Evolutionary conservation across 2,113 vertebrate genomes (phyloP).

Genomic region (Glareola pratincola): DNA sequence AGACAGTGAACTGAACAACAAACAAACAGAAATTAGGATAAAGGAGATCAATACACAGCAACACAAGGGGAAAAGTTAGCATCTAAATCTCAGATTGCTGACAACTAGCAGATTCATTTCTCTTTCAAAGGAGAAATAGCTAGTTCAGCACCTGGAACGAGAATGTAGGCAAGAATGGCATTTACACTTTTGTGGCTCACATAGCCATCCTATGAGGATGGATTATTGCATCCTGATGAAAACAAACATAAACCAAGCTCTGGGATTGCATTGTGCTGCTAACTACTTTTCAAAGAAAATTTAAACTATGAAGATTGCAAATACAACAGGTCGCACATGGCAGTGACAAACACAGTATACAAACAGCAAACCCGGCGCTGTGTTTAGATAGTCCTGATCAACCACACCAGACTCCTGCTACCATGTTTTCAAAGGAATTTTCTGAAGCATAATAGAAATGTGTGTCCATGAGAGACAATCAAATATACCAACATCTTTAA

Average conservation of each 20-base stretch:
- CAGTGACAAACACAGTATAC: neutral
- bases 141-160: conserved; percentile 54
- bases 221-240: conserved; percentile 41
- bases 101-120: conserved; percentile 44
- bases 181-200: neutral
- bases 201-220: neutral
- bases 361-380: neutral
- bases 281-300: conserved; percentile 4
- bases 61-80: conserved; percentile 32
- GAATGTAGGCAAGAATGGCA: neutral
- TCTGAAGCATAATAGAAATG: neutral
- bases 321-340: neutral
- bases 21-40: conserved; percentile 61
- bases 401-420: neutral
- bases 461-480: neutral
- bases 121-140: conserved; percentile 49
- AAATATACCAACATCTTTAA: neutral
- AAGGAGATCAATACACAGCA: conserved; percentile 41
- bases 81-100: conserved; percentile 48
- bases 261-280: neutral
- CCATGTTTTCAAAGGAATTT: neutral
- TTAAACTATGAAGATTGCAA: neutral
- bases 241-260: neutral
- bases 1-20: conserved; percentile 44
- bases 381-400: neutral